phyloP scores from a whole-genome alignment of 2,113 vertebrate genomes.

The Stercorarius parasiticus region DNA sequence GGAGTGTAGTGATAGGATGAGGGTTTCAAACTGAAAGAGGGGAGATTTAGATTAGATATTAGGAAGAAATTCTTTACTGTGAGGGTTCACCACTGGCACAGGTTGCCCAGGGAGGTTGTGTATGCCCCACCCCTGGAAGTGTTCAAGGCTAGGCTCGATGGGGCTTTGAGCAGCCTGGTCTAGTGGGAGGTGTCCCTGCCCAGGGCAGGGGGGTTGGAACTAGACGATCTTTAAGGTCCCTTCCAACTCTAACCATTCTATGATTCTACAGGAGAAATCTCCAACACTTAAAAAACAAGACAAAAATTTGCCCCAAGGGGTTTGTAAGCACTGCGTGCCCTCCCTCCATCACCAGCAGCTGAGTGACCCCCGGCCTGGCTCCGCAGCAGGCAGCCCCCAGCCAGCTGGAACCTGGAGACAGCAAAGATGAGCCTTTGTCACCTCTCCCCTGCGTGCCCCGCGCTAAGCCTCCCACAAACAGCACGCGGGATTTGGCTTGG shows the following conservation, averaged over 20 bases:
- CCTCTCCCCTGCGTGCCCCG: neutral
- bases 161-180: neutral
- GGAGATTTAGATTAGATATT: neutral
- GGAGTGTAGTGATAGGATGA: neutral
- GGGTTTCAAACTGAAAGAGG: neutral
- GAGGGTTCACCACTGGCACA: neutral
- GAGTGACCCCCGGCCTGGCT: rapidly evolving
- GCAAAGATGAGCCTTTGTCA: neutral
- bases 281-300: neutral
- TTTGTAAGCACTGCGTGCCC: neutral
- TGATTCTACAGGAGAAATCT: neutral
- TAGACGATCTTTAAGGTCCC: neutral
- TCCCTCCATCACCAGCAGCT: neutral
- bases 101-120: neutral
- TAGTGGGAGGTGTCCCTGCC: neutral
- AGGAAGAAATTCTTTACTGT: neutral
- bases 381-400: neutral
- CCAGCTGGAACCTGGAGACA: neutral
- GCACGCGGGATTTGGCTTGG: neutral
- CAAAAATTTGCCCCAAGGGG: neutral
- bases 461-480: neutral
- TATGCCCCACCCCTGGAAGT: neutral
- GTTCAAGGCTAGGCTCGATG: neutral
- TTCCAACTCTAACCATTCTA: neutral
- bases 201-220: neutral